Percentiles rank a stretch among this genome's conserved stretches.
Evolutionary conservation across 2,797 vertebrate genomes (phyloP).

Genomic region (Xiphorhynchus erythropygius): DNA sequence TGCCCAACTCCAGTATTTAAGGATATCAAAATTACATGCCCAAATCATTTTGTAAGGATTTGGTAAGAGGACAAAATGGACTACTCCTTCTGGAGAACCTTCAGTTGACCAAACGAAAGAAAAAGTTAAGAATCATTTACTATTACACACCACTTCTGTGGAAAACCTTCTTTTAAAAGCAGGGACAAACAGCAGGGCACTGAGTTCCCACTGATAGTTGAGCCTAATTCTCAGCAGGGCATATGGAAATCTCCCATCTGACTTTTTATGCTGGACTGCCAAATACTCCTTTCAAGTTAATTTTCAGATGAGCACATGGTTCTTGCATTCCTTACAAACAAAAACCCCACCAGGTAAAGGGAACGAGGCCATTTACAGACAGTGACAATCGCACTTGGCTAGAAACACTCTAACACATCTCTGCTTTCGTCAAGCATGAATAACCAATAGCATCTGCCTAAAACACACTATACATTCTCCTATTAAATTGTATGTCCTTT

Average conservation of each 20-base stretch:
- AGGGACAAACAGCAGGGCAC: not conserved
- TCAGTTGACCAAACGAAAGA: not conserved
- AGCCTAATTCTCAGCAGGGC: not conserved
- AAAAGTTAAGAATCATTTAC: not conserved
- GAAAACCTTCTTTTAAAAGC: not conserved
- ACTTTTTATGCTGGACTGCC: not conserved
- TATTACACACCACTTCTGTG: not conserved
- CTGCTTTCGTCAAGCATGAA: not conserved
- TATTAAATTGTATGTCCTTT: not conserved
- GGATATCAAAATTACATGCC: not conserved
- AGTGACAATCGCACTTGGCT: not conserved
- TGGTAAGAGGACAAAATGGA: not conserved
- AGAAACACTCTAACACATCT: not conserved
- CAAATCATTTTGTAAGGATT: not conserved
- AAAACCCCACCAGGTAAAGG: accelerated
- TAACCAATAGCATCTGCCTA: not conserved
- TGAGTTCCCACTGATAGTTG: accelerated
- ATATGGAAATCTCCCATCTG: not conserved
- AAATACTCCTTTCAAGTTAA: not conserved
- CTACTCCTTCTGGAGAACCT: not conserved
- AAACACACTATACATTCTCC: not conserved
- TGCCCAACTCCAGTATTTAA: not conserved
- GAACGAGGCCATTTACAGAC: not conserved
- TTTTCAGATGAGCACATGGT: not conserved
- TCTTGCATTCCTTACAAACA: not conserved